These are phyloP conservation scores for Ellobius talpinus DNA, from an alignment of 2,113 vertebrate species.

Conservation along the genomic window DNA sequence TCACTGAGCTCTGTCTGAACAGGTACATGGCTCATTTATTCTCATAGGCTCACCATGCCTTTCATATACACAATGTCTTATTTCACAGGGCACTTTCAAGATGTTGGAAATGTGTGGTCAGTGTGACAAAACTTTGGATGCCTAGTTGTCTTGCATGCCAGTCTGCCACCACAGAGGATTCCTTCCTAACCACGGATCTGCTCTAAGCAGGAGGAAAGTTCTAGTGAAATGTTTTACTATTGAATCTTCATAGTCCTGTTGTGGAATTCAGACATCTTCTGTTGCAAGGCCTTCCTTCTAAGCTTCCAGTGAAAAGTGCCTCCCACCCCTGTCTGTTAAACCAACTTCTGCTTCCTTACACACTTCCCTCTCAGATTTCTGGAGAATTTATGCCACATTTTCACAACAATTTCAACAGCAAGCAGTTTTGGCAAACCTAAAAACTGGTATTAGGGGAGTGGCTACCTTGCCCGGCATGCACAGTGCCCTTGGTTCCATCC, in stretches of 20 bases:
- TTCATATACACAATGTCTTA: neutral
- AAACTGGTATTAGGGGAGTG: neutral
- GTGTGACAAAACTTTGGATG: neutral
- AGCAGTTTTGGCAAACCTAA: neutral
- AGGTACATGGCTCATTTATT: neutral
- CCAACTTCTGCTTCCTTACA: neutral
- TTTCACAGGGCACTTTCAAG: neutral
- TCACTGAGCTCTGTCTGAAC: neutral
- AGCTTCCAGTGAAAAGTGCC: neutral
- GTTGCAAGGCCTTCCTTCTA: neutral
- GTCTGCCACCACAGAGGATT: neutral
- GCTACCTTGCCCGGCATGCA: neutral
- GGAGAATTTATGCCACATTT: neutral
- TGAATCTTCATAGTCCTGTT: neutral
- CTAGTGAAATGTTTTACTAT: neutral
- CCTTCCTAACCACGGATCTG: neutral
- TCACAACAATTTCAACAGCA: conserved; percentile 27
- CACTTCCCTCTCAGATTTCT: conserved; percentile 16
- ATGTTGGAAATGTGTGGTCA: neutral
- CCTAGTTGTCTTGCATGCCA: neutral
- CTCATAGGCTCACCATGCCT: fast-evolving
- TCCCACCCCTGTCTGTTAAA: neutral
- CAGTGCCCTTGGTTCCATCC: neutral
- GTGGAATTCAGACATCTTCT: neutral
- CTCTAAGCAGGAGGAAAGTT: no score